Evolutionary conservation across 2,888 invertebrate genomes (phyloP).

Genomic region (Rhagophthalmus giganteus): DNA sequence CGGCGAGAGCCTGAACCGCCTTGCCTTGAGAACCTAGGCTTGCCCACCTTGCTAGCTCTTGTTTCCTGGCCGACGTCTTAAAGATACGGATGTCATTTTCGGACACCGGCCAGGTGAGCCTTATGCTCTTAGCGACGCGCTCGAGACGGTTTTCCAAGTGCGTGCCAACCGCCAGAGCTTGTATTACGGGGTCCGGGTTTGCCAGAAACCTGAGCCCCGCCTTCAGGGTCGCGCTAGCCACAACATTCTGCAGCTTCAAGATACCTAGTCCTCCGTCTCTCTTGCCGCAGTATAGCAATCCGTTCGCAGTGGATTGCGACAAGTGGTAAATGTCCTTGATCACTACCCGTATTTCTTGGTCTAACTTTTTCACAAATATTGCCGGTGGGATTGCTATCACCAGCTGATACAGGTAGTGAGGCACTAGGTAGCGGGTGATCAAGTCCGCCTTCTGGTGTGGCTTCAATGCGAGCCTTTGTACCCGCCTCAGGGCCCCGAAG

Average conservation of each 20-base stretch:
- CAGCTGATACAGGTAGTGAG: too few species aligned
- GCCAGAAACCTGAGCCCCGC: neutral
- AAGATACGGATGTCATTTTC: too few species aligned
- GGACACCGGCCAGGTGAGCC: neutral
- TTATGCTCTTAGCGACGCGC: neutral
- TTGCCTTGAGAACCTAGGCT: constrained; percentile 3
- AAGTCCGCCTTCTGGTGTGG: too few species aligned
- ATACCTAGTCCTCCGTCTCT: too few species aligned
- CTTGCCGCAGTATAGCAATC: too few species aligned
- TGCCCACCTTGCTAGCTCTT: constrained; percentile 4
- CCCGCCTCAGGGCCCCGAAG: too few species aligned
- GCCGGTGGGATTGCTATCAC: too few species aligned
- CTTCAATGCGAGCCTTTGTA: too few species aligned
- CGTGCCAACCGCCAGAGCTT: neutral
- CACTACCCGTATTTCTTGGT: too few species aligned
- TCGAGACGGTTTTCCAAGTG: neutral
- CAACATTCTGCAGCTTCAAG: neutral
- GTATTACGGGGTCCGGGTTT: neutral
- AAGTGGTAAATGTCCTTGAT: too few species aligned
- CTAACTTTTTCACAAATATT: neutral
- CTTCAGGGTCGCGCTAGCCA: too few species aligned
- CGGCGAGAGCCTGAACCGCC: neutral
- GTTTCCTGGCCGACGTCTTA: neutral
- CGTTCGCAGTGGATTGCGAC: constrained; percentile 1
- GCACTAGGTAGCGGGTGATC: too few species aligned